Evolutionary conservation across 2,888 invertebrate species (phyloP), one percentile per base, ranked within the genome.

Genomic region (Dinocampus coccinellae): DNA sequence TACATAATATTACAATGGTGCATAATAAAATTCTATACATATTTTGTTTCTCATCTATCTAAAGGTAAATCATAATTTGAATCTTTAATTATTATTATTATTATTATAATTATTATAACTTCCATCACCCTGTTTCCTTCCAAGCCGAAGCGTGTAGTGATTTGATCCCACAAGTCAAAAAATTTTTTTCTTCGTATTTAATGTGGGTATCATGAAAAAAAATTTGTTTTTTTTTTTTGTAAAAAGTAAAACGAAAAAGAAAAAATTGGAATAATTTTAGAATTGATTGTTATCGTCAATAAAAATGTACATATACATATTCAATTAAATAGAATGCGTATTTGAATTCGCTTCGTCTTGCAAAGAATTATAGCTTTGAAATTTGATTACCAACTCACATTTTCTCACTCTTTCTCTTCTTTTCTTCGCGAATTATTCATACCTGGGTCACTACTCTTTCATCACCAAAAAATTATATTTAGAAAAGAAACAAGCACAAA

Each of bases 1-100:
- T 87, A 86, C 85, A 87, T 81, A 86, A 85, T 87, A 85, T 86
- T 87, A 87, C 87, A 87, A 83, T 85, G 86, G 86, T 86, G 86
- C 86, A 84, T 87, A 86, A 86, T 87, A 87, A 87, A 86, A 84
- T 84, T 86, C 83, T 86, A 86, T 86, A 86, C 86, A 86, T 86
- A 85, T 85, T 82, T 79, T 78, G 83, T 79, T 77, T 73, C 73
- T 75, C 60, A 79, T 86, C 84, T 85, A 85, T 84, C 83, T 84
- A 85, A 82, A 78, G 80, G 80, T 85, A 85, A 86, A 85, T 84
- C 80, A 84, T 83, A 84, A 80, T 82, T 77, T 75, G 75, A 81
- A 83, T 80, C 73, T 55, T 73, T 73, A 65, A 55, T 73, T 47
- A 73, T 69, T 55, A 61, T 73, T 16, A n/a, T 47, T 47, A 47